Evolutionary conservation across 37 sponge, comb jelly and placozoan species (phyloP).

Genomic region (Haliclona indistincta): DNA sequence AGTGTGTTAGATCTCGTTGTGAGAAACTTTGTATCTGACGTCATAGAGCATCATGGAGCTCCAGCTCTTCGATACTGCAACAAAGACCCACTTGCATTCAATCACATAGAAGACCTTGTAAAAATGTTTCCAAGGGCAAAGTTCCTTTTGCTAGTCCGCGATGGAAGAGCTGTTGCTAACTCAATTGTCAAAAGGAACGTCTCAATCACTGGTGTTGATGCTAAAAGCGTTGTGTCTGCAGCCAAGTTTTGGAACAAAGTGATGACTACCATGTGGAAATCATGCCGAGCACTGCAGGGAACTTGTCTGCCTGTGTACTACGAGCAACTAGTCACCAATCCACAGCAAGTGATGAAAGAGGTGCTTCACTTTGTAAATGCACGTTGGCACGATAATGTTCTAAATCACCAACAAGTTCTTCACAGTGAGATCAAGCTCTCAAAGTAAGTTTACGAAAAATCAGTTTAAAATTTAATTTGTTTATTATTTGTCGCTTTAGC

Average conservation of each 20-base stretch:
- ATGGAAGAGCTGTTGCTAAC: constrained; percentile 87
- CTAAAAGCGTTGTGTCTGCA: constrained; percentile 47
- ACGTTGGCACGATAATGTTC: constrained; percentile 77
- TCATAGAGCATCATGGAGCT: constrained; percentile 66
- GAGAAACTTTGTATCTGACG: constrained; percentile 50
- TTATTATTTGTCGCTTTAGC: constrained; percentile 21
- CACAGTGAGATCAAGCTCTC: constrained; percentile 60
- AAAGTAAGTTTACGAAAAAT: constrained; percentile 43
- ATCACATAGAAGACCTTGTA: constrained; percentile 44
- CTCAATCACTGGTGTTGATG: constrained; percentile 81
- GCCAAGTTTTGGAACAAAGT: constrained; percentile 84
- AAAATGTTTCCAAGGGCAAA: constrained; percentile 80
- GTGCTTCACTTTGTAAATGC: constrained; percentile 63
- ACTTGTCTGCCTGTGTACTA: constrained; percentile 71
- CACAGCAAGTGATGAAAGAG: constrained; percentile 52
- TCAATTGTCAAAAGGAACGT: constrained; percentile 85
- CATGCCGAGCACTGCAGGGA: constrained; percentile 27
- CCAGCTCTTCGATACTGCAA: constrained; percentile 74
- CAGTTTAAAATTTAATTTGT: neutral
- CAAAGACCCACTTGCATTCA: constrained; percentile 87
- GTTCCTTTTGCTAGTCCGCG: constrained; percentile 80
- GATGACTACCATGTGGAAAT: constrained; percentile 44
- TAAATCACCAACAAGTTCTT: constrained; percentile 72
- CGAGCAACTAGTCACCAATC: constrained; percentile 71
- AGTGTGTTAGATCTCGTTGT: constrained; percentile 53